These are phyloP conservation scores for Chaenodraco wilsoni DNA, from an alignment of 2,797 vertebrate genomes.

Conservation along the genomic window DNA sequence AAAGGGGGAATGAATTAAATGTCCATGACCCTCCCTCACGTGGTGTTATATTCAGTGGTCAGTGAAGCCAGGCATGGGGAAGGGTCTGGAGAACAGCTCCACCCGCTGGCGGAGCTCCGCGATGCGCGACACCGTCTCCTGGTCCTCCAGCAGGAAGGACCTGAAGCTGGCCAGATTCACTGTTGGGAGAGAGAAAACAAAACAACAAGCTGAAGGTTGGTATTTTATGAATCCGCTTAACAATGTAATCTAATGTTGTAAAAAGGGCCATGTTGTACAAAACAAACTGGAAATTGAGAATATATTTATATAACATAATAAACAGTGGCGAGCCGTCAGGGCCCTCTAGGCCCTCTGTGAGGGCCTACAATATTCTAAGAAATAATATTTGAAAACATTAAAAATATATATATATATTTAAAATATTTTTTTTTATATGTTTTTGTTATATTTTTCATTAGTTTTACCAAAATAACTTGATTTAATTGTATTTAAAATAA, in stretches of 20 bases:
- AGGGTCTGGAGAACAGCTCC: constrained; percentile 88
- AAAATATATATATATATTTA: too few relatives aligned
- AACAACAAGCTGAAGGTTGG: not conserved
- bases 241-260: not conserved
- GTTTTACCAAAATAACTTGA: too few relatives aligned
- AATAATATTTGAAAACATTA: too few relatives aligned
- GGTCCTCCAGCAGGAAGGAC: constrained; percentile 83
- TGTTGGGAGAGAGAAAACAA: constrained; percentile 42
- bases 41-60: constrained; percentile 48
- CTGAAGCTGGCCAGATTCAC: constrained; percentile 87
- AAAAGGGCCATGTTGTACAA: not conserved
- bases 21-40: not conserved
- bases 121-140: constrained; percentile 74
- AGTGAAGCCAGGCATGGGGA: constrained; percentile 90
- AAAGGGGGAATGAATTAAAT: not conserved
- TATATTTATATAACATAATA: not conserved
- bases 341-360: too few relatives aligned
- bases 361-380: too few relatives aligned
- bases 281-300: not conserved
- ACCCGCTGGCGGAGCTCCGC: constrained; percentile 83
- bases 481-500: too few relatives aligned
- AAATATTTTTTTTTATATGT: too few relatives aligned
- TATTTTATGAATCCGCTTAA: not conserved
- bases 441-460: too few relatives aligned
- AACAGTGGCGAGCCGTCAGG: too few relatives aligned